Percentiles rank a stretch among this genome's conserved stretches.
These are phyloP conservation scores for Seira musarum DNA, from an alignment of 2,888 invertebrate species.

Conservation along the genomic window DNA sequence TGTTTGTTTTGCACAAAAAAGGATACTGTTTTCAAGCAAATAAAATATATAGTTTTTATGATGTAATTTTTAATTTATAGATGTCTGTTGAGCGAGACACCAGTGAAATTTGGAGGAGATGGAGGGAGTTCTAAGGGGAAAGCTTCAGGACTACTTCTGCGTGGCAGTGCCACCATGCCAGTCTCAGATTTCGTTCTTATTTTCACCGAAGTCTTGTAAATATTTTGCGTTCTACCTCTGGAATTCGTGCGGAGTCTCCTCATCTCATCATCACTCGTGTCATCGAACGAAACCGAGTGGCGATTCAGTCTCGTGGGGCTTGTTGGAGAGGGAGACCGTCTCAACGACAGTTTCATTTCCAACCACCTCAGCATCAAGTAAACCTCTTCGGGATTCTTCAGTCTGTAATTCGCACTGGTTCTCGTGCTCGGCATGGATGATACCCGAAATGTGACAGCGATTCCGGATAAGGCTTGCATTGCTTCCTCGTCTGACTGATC, in stretches of 20 bases:
- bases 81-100: conserved; percentile 52
- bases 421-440: conserved; percentile 71
- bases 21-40: conserved; percentile 28
- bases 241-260: conserved; percentile 67
- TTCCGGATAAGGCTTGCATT: conserved; percentile 72
- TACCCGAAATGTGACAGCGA: conserved; percentile 73
- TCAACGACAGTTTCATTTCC: conserved; percentile 59
- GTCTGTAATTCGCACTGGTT: conserved; percentile 72
- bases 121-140: conserved; percentile 46
- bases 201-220: conserved; percentile 56
- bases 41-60: neutral
- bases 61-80: conserved; percentile 30
- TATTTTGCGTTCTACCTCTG: conserved; percentile 68
- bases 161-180: neutral
- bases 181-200: conserved; percentile 33
- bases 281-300: conserved; percentile 65
- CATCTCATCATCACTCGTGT: conserved; percentile 68
- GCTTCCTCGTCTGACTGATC: conserved; percentile 72
- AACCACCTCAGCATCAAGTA: conserved; percentile 72
- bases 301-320: conserved; percentile 54
- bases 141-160: conserved; percentile 44
- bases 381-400: conserved; percentile 72
- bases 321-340: conserved; percentile 62
- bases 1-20: too few species aligned
- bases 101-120: conserved; percentile 46